Evolutionary conservation across 2,113 vertebrate genomes (phyloP).

Genomic region (Eolophus roseicapilla): DNA sequence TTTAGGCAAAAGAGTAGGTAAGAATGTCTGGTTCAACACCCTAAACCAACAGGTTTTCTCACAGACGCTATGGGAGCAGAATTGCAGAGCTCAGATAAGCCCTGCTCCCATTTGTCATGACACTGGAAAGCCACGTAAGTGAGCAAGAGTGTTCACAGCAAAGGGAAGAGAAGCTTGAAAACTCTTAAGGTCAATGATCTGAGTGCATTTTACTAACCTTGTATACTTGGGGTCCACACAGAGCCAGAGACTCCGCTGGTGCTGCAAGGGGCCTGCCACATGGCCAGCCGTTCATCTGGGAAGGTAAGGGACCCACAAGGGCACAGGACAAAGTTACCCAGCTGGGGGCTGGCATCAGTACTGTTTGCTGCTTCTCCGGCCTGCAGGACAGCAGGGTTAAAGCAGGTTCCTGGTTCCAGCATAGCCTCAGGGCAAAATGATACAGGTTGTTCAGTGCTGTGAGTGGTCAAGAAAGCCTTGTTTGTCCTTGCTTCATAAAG

Average conservation of each 20-base stretch:
- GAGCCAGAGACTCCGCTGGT: neutral
- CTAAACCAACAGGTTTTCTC: neutral
- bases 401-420: neutral
- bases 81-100: neutral
- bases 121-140: neutral
- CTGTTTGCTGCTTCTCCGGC: neutral
- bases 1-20: neutral
- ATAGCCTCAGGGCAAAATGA: neutral
- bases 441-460: neutral
- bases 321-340: neutral
- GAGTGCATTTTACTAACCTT: slow-evolving; percentile 14
- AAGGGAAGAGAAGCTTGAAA: neutral
- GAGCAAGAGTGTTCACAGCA: neutral
- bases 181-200: neutral
- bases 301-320: neutral
- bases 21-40: neutral
- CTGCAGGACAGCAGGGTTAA: neutral
- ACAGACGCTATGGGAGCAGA: neutral
- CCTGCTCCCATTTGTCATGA: neutral
- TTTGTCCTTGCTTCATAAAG: neutral
- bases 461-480: neutral
- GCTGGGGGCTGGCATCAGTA: neutral
- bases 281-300: neutral
- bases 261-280: neutral
- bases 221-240: neutral